Percentiles rank a stretch among this genome's conserved stretches.
Conservation (phyloP, 1,140 invertebrate species). For the Colletes gigas region DNA sequence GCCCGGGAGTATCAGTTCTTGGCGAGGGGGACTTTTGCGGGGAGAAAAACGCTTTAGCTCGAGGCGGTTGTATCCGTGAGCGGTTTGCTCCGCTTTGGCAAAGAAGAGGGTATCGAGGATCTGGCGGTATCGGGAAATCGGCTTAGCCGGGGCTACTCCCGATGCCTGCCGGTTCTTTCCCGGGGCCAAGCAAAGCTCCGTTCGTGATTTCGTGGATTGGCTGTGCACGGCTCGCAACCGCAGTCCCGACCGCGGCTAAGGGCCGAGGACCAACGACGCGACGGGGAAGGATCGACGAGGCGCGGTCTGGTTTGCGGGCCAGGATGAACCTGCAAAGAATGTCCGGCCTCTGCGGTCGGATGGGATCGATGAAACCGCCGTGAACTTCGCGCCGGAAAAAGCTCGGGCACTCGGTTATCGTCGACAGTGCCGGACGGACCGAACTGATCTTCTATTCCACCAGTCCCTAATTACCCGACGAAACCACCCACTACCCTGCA, state of each 20-base stretch:
- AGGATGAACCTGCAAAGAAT: constrained; percentile 54
- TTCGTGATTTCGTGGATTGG: constrained; percentile 56
- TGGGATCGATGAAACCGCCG: constrained; percentile 41
- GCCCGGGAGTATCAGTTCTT: background rate
- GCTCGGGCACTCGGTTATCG: background rate
- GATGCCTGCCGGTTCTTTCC: constrained; percentile 21
- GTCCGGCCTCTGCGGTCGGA: constrained; percentile 48
- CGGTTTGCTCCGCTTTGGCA: constrained; percentile 43
- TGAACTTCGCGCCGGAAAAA: constrained; percentile 47
- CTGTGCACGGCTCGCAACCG: constrained; percentile 54
- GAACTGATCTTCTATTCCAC: too few species aligned
- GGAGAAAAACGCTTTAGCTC: background rate
- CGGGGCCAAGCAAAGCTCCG: constrained; percentile 40
- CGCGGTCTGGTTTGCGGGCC: constrained; percentile 53
- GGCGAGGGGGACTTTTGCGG: background rate
- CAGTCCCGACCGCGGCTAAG: constrained; percentile 58
- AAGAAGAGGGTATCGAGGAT: constrained; percentile 38
- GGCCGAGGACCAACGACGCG: constrained; percentile 53
- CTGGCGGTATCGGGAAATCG: constrained; percentile 50
- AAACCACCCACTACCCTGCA: too few species aligned
- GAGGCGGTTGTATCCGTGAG: constrained; percentile 14
- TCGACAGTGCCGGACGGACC: background rate
- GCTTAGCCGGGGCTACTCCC: constrained; percentile 48
- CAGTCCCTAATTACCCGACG: background rate
- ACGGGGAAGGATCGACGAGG: constrained; percentile 46